phyloP scores from a whole-genome alignment of 2,888 invertebrate genomes.

The Crematogaster levior region DNA sequence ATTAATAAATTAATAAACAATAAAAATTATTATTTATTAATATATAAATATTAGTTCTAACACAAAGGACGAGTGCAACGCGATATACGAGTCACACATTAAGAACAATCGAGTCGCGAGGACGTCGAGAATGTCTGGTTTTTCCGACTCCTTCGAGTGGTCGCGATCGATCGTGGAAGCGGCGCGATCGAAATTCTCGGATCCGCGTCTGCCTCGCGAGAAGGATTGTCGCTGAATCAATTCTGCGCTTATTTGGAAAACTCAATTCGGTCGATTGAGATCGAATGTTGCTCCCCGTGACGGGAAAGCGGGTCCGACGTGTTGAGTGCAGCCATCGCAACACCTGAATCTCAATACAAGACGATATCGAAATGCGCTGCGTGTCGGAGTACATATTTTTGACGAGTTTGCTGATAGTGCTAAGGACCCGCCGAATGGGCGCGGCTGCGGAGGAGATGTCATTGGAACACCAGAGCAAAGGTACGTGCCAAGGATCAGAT shows the following conservation, averaged over 20 bases:
- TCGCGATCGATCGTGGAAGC: slow-evolving; percentile 36
- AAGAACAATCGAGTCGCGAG: not conserved
- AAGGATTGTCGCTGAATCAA: slow-evolving; percentile 41
- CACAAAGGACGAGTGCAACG: not conserved
- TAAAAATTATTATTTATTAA: not conserved
- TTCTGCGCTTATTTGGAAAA: not conserved
- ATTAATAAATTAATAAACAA: too few species aligned
- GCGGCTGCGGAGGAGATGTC: slow-evolving; percentile 76
- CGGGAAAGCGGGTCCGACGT: slow-evolving; percentile 49
- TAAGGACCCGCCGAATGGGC: slow-evolving; percentile 62
- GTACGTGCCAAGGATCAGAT: slow-evolving; percentile 66
- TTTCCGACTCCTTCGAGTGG: not conserved
- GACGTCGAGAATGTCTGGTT: slow-evolving; percentile 57
- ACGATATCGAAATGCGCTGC: slow-evolving; percentile 80
- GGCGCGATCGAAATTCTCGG: slow-evolving; percentile 20
- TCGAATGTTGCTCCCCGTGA: slow-evolving; percentile 67
- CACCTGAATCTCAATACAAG: slow-evolving; percentile 67
- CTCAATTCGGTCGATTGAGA: slow-evolving; percentile 53
- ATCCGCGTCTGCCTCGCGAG: slow-evolving; percentile 29
- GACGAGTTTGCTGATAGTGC: slow-evolving; percentile 79
- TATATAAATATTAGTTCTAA: not conserved
- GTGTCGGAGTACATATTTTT: slow-evolving; percentile 81
- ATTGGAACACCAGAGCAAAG: slow-evolving; percentile 83
- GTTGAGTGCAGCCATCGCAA: slow-evolving; percentile 71
- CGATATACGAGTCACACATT: not conserved